Base-by-base conservation (phyloP, 2,888 invertebrate species). In the Ceriagrion tenellum region DNA sequence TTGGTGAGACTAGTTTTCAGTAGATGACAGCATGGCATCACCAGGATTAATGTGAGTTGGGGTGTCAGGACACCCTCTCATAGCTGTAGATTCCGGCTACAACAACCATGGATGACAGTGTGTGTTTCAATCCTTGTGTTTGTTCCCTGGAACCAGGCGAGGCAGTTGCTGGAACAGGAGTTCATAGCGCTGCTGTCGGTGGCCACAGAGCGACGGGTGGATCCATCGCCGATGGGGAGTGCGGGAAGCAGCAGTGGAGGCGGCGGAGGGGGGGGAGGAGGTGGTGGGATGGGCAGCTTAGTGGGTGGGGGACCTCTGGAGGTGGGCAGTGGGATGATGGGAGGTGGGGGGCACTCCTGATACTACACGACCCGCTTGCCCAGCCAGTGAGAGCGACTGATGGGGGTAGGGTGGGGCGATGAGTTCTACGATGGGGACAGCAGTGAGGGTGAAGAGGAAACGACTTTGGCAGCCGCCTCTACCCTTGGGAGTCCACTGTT, bases 111-210 rank as follows among this genome's bases (percentile, higher is more conserved):
- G n/a, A n/a, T n/a, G n/a, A n/a, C n/a, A n/a, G n/a, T n/a, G n/a
- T n/a, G n/a, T n/a, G n/a, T n/a, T n/a, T n/a, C 47, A 47, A 47
- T 47, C 47, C 47, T 47, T 47, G 47, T n/a, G 69, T 69, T 23
- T 69, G 91, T 93, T 90, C 95, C 95, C 95, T 95, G 96, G 95
- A 97, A 97, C 0, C 97, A 99, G 99, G 99, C 99, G 96, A 98
- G 99, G 96, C 99, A 99, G 97, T 97, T 98, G 96, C 97, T 99
- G 96, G 99, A 99, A 97, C 97, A 98, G 97, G 99, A 99, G 97
- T 99, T 99, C 97, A 98, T 98, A 96, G 99, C 98, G 97, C 97
- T 99, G 96, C 97, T 99, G 96, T 98, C 98, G 96, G 97, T 98
- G 96, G 99, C 98, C 96, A 99, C 99, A 95, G 99, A 99, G 97